Percentiles rank a stretch among this genome's conserved stretches.
Conservation (phyloP, 2,113 vertebrate genomes). For the Alces alces region DNA sequence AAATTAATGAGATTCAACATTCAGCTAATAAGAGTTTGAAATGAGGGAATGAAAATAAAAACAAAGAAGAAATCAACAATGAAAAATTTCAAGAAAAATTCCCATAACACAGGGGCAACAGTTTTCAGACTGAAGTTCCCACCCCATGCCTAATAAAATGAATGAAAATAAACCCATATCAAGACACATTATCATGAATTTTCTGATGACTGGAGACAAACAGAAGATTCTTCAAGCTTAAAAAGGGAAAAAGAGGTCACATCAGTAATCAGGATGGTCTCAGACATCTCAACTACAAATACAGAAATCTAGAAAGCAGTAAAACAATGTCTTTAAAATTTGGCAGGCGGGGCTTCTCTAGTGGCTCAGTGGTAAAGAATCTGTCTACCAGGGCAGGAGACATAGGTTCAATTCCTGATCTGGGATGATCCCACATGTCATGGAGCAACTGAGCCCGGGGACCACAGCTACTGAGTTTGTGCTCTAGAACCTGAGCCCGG, state of each 20-base stretch:
- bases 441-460: not conserved
- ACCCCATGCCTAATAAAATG: not conserved
- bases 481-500: not conserved
- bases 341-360: not conserved
- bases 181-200: not conserved
- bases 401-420: not conserved
- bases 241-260: not conserved
- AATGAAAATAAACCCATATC: not conserved
- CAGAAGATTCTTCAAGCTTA: not conserved
- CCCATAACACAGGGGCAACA: not conserved
- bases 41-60: not conserved
- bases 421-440: not conserved
- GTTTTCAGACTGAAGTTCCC: not conserved
- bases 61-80: not conserved
- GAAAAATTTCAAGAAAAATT: not conserved
- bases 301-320: not conserved
- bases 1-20: not conserved
- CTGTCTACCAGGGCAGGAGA: not conserved
- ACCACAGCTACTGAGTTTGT: not conserved
- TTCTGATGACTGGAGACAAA: not conserved
- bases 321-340: not conserved
- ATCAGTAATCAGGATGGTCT: not conserved
- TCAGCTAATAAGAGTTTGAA: not conserved
- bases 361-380: not conserved
- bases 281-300: not conserved